These are phyloP conservation scores for Chrysina gloriosa DNA, from an alignment of 2,888 invertebrate genomes.

Conservation along the genomic window DNA sequence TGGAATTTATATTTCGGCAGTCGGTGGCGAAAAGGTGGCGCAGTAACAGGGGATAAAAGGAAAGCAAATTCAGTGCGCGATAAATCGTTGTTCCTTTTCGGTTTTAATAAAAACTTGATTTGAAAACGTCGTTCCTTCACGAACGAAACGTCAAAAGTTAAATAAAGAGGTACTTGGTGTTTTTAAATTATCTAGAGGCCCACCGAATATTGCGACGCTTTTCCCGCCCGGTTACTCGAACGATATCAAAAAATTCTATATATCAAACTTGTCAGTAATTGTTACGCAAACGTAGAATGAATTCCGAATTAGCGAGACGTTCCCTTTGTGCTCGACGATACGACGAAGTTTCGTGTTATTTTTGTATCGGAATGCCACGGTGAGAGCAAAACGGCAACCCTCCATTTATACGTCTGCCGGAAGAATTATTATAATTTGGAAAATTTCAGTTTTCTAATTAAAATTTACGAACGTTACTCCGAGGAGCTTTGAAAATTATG, in stretches of 20 bases:
- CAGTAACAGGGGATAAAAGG: background rate
- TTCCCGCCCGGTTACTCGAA: background rate
- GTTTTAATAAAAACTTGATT: conserved; percentile 38
- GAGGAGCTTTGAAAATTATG: background rate
- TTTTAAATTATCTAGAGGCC: conserved; percentile 24
- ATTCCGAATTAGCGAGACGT: conserved; percentile 3
- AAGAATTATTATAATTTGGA: background rate
- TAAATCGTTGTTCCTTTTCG: conserved; percentile 36
- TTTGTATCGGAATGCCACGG: background rate
- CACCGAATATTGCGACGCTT: conserved; percentile 10
- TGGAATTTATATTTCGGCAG: conserved; percentile 21
- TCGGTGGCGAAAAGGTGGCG: background rate
- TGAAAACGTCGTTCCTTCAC: conserved; percentile 23
- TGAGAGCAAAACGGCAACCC: background rate
- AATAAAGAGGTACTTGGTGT: conserved; percentile 36
- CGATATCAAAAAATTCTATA: conserved; percentile 19
- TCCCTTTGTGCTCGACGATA: conserved; percentile 3
- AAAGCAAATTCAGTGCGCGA: conserved; percentile 34
- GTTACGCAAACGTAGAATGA: conserved; percentile 4
- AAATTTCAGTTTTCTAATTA: background rate
- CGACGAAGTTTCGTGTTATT: background rate
- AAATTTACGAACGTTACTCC: background rate
- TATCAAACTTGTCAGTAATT: conserved; percentile 30
- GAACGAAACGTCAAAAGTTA: conserved; percentile 27
- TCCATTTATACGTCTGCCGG: background rate